Conservation (phyloP, 2,888 invertebrate species). For the Copidosoma aretas region DNA sequence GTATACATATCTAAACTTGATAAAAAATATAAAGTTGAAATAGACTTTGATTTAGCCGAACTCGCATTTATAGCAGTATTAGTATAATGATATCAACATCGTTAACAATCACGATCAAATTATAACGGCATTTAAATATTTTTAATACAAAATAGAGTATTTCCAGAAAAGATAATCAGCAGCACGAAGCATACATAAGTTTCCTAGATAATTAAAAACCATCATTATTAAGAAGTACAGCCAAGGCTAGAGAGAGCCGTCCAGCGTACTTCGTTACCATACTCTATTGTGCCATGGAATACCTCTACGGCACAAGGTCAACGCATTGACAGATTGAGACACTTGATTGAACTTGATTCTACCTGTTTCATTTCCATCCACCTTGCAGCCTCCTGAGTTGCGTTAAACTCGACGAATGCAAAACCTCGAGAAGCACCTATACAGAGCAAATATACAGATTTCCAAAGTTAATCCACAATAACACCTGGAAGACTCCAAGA, state of each 20-base stretch:
- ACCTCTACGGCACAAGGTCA: slow-evolving; percentile 58
- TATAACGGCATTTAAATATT: no score
- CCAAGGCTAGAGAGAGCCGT: slow-evolving; percentile 59
- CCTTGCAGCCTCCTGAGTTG: slow-evolving; percentile 83
- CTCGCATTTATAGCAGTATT: no score
- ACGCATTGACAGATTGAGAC: slow-evolving; percentile 58
- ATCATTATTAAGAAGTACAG: slow-evolving; percentile 59
- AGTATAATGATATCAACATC: no score
- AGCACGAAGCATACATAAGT: slow-evolving; percentile 38
- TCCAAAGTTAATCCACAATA: slow-evolving; percentile 63
- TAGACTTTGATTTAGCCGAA: no score
- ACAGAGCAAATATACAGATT: slow-evolving; percentile 72
- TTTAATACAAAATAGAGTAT: no score
- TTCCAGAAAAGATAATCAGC: slow-evolving; percentile 46
- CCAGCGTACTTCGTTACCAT: slow-evolving; percentile 61
- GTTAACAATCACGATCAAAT: no score
- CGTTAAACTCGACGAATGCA: slow-evolving; percentile 90
- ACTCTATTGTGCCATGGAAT: slow-evolving; percentile 62
- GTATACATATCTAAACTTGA: no score
- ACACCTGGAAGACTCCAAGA: slow-evolving; percentile 61
- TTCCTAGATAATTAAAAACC: slow-evolving; percentile 50
- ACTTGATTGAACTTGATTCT: slow-evolving; percentile 63
- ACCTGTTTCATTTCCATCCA: slow-evolving; percentile 95
- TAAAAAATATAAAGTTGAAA: no score
- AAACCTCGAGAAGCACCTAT: slow-evolving; percentile 87